Conservation (phyloP, 2,888 invertebrate species). For the Thera britannica region DNA sequence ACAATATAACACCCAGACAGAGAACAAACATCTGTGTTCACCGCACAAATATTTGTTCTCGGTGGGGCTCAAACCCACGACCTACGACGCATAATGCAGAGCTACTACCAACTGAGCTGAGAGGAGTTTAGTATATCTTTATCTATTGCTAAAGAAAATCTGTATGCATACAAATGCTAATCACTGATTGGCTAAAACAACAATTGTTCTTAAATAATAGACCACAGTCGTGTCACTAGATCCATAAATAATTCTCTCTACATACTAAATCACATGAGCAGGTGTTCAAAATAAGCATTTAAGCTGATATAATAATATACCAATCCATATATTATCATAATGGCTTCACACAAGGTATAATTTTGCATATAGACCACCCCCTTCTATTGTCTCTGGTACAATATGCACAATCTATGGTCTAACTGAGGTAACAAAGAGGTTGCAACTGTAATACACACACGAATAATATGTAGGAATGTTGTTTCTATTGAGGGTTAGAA, state of each 20-base stretch:
- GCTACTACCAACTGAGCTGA: too few species aligned
- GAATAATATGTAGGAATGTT: conserved; percentile 41
- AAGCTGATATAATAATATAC: conserved; percentile 38
- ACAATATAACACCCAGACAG: too few species aligned
- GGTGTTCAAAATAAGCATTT: conserved; percentile 44
- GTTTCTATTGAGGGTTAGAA: conserved; percentile 27
- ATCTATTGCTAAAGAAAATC: conserved; percentile 1
- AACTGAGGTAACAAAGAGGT: conserved; percentile 51
- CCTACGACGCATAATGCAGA: too few species aligned
- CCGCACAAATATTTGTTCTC: too few species aligned
- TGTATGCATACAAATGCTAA: conserved; percentile 3
- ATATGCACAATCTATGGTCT: conserved; percentile 48
- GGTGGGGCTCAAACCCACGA: too few species aligned
- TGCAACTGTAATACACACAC: conserved; percentile 53
- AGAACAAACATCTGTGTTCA: too few species aligned
- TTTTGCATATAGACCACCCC: conserved; percentile 58
- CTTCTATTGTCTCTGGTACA: conserved; percentile 57
- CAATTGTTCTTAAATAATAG: conserved; percentile 19
- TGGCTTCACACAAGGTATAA: conserved; percentile 46
- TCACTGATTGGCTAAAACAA: conserved; percentile 13
- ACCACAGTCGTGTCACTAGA: conserved; percentile 19
- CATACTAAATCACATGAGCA: conserved; percentile 38
- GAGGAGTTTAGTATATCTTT: neutral
- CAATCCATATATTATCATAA: conserved; percentile 51
- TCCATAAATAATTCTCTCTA: conserved; percentile 34